phyloP scores from a whole-genome alignment of 2,888 invertebrate genomes.

The Mythimna vitellina region DNA sequence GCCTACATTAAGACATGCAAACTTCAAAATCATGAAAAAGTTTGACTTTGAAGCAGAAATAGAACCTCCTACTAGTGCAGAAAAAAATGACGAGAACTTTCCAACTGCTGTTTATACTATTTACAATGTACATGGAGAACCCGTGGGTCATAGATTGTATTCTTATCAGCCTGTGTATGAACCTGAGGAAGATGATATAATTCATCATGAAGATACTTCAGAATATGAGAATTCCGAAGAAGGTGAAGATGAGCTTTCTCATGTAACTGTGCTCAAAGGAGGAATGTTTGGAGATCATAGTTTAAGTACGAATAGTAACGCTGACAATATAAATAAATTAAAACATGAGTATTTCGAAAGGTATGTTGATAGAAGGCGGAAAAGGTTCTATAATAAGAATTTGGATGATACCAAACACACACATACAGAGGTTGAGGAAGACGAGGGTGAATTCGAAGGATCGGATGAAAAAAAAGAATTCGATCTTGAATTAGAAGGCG shows the following conservation, averaged over 20 bases:
- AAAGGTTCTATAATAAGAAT: slow-evolving; percentile 81
- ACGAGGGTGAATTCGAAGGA: slow-evolving; percentile 69
- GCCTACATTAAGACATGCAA: slow-evolving; percentile 86
- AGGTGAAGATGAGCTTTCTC: slow-evolving; percentile 76
- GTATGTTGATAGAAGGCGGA: slow-evolving; percentile 84
- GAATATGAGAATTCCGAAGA: slow-evolving; percentile 80
- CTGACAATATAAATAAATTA: slow-evolving; percentile 80
- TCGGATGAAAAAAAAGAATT: slow-evolving; percentile 68
- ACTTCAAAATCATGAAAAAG: slow-evolving; percentile 87
- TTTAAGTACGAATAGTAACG: slow-evolving; percentile 66
- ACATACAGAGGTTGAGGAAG: slow-evolving; percentile 72
- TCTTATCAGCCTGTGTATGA: slow-evolving; percentile 88
- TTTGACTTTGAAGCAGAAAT: slow-evolving; percentile 82
- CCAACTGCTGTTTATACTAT: slow-evolving; percentile 87
- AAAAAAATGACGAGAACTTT: slow-evolving; percentile 76
- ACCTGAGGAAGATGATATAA: slow-evolving; percentile 83
- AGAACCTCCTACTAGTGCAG: slow-evolving; percentile 70
- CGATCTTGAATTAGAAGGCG: slow-evolving; percentile 74
- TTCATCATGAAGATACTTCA: slow-evolving; percentile 77
- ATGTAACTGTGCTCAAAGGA: slow-evolving; percentile 85
- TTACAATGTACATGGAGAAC: slow-evolving; percentile 87
- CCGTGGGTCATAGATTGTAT: slow-evolving; percentile 86
- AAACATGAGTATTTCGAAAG: slow-evolving; percentile 87
- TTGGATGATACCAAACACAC: slow-evolving; percentile 74
- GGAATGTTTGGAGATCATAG: slow-evolving; percentile 81